A percentile compares a stretch with the other conserved stretches of the same genome.
phyloP scores from a whole-genome alignment of 2,888 invertebrate species.

The Leptinotarsa peninsularis region DNA sequence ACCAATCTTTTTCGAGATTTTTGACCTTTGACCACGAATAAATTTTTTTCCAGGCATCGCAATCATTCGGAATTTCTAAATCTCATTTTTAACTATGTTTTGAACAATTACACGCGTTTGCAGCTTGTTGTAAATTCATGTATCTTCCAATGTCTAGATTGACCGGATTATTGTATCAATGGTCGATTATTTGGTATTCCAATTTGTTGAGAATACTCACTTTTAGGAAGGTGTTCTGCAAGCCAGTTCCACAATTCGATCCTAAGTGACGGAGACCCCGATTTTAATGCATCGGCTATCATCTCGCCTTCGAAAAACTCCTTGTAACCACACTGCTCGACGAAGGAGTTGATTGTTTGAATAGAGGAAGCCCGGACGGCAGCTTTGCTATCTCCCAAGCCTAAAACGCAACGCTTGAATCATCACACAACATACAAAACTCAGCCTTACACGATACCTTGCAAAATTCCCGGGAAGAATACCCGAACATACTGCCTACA shows the following conservation, averaged over 20 bases:
- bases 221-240: constrained; percentile 81
- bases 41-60: too few species aligned
- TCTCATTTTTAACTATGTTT: too few species aligned
- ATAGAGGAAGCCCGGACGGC: constrained; percentile 85
- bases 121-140: too few species aligned
- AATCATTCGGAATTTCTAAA: too few species aligned
- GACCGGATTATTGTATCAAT: too few species aligned
- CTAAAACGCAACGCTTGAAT: constrained; percentile 54
- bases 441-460: constrained; percentile 70
- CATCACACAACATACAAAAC: neutral
- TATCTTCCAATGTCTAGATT: too few species aligned
- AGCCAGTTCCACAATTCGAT: constrained; percentile 89
- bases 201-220: constrained; percentile 60
- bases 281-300: constrained; percentile 86
- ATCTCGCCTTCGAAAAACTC: constrained; percentile 91
- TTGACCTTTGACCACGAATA: too few species aligned
- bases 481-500: constrained; percentile 83
- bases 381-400: constrained; percentile 78
- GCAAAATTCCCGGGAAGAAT: constrained; percentile 87
- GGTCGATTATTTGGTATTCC: too few species aligned
- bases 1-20: too few species aligned
- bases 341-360: constrained; percentile 88
- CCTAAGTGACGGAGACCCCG: constrained; percentile 85
- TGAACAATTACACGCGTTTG: too few species aligned
- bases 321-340: constrained; percentile 82